Conservation (phyloP, 1,140 invertebrate genomes). For the Calliphora vicina region DNA sequence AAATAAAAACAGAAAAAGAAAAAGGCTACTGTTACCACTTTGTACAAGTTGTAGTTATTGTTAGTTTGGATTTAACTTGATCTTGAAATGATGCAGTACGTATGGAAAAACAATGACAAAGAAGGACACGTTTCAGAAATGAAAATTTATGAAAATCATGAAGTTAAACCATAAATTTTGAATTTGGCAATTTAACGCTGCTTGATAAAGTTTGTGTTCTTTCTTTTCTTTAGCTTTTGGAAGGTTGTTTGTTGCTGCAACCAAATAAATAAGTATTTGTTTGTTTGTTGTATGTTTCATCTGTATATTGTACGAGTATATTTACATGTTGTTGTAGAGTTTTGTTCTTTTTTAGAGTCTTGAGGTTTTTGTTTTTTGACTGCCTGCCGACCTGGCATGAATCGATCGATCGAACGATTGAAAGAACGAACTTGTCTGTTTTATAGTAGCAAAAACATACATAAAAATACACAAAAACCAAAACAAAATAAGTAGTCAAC, state of each 20-base stretch:
- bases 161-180: conserved; percentile 42
- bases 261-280: background rate
- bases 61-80: background rate
- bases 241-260: background rate
- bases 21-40: conserved; percentile 16
- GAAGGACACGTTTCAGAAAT: conserved; percentile 38
- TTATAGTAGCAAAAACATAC: background rate
- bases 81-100: background rate
- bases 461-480: background rate
- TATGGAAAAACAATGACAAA: conserved; percentile 37
- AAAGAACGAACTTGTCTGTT: conserved; percentile 6
- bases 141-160: conserved; percentile 46
- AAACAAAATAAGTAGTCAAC: background rate
- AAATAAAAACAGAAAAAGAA: background rate
- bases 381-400: conserved; percentile 20
- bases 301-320: background rate
- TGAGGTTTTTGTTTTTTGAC: background rate
- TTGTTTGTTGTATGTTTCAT: background rate
- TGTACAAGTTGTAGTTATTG: background rate
- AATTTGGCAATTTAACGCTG: conserved; percentile 43
- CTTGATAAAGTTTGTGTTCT: background rate
- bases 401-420: conserved; percentile 15
- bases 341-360: background rate
- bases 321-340: background rate
- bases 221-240: background rate